A percentile compares a stretch with the other conserved stretches of the same genome.
phyloP scores from a whole-genome alignment of 2,113 vertebrate species.

The Rhinopomastus cyanomelas region DNA sequence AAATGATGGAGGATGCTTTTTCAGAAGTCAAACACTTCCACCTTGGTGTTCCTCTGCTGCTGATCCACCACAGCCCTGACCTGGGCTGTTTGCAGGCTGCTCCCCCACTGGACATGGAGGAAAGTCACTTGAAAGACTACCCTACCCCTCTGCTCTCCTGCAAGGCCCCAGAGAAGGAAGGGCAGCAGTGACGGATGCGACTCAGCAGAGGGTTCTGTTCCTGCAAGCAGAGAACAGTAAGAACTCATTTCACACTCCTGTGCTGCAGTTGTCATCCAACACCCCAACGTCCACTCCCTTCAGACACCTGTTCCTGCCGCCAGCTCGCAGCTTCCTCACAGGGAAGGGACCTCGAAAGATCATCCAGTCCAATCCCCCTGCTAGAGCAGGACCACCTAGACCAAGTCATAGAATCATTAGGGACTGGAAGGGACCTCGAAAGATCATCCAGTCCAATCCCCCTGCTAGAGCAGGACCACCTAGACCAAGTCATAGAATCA shows the following conservation, averaged over 20 bases:
- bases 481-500: no score
- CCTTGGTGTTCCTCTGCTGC: constrained; percentile 7
- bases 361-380: no score
- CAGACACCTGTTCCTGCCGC: background rate
- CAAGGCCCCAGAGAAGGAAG: background rate
- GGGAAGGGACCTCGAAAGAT: no score
- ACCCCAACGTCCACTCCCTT: background rate
- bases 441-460: no score
- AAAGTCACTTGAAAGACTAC: background rate
- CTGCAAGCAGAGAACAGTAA: background rate
- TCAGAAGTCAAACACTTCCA: constrained; percentile 1
- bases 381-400: no score
- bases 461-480: no score
- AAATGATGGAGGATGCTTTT: background rate
- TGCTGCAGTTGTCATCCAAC: background rate
- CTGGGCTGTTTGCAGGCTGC: background rate
- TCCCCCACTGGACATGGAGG: accelerated
- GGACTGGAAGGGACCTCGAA: no score
- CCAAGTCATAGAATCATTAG: no score
- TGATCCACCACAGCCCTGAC: background rate
- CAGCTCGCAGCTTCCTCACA: background rate
- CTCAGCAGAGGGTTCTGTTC: background rate
- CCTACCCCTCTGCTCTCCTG: background rate
- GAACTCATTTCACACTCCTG: accelerated
- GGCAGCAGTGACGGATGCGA: background rate